phyloP scores from a whole-genome alignment of 2,888 invertebrate species.

The Macrophya annulata region DNA sequence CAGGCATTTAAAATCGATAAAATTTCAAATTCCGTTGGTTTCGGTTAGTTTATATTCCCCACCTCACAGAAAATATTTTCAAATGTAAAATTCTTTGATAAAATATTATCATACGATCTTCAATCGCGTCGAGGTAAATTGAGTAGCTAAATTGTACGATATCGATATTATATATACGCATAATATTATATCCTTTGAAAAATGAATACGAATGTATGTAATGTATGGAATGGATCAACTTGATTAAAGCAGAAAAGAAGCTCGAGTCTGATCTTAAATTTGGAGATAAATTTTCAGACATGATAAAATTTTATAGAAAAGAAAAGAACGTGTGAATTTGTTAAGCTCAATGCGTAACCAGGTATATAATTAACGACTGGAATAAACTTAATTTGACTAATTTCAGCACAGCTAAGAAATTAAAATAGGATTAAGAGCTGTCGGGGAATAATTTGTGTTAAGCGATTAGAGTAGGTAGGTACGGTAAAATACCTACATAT shows the following conservation, averaged over 20 bases:
- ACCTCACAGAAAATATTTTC: background rate
- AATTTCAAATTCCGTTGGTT: slow-evolving; percentile 27
- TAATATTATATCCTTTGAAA: background rate
- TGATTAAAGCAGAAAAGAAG: background rate
- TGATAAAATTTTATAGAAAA: background rate
- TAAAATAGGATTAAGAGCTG: slow-evolving; percentile 26
- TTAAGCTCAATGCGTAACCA: background rate
- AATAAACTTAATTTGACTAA: background rate
- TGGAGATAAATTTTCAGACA: background rate
- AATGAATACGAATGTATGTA: background rate
- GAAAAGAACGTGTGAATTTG: background rate
- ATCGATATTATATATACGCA: background rate
- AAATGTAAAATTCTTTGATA: background rate
- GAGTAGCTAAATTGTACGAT: background rate
- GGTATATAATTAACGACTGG: slow-evolving; percentile 1
- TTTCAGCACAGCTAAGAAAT: slow-evolving; percentile 4
- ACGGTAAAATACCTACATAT: background rate
- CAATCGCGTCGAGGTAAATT: background rate
- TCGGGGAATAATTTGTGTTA: slow-evolving; percentile 14
- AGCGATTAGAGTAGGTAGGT: background rate
- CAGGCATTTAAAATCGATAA: slow-evolving; percentile 18
- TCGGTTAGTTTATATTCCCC: slow-evolving; percentile 21
- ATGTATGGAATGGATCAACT: background rate
- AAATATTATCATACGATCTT: slow-evolving; percentile 12
- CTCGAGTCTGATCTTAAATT: background rate